Evolutionary conservation across 2,113 vertebrate genomes (phyloP).

Genomic region (Leptobrachium leishanense): DNA sequence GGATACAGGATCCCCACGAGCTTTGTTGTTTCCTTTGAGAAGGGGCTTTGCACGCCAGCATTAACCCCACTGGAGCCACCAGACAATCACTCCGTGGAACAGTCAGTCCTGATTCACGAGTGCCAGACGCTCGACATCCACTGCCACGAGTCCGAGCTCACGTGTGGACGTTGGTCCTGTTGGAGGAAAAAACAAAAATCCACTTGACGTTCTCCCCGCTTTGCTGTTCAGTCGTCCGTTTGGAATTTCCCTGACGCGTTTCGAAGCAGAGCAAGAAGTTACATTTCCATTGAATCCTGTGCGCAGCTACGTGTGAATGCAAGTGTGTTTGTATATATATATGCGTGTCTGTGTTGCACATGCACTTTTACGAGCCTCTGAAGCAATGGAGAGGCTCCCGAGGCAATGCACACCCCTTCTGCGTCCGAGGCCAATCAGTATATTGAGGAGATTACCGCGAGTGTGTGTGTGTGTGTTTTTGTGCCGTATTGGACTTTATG

Average conservation of each 20-base stretch:
- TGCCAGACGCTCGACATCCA: neutral
- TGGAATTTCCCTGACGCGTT: neutral
- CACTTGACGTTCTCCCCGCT: neutral
- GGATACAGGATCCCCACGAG: neutral
- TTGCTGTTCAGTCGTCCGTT: neutral
- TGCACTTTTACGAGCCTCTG: conserved; percentile 30
- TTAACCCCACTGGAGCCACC: neutral
- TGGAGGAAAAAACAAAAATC: neutral
- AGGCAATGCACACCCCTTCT: conserved; percentile 1
- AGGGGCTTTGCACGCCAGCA: neutral
- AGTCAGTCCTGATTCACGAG: too few species aligned
- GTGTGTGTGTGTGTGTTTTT: too few species aligned
- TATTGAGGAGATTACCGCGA: neutral
- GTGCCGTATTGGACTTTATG: too few species aligned
- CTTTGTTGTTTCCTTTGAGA: neutral
- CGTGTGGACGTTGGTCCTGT: neutral
- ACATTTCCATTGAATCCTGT: too few species aligned
- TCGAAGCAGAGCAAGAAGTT: neutral
- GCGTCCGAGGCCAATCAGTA: neutral
- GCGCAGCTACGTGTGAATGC: neutral
- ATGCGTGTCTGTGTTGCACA: conserved; percentile 24
- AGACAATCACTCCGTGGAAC: neutral
- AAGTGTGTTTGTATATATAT: neutral
- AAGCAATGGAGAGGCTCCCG: neutral
- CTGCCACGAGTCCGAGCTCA: neutral